Conservation (phyloP, 2,797 vertebrate species). For the Oceanodroma leucorhoa region DNA sequence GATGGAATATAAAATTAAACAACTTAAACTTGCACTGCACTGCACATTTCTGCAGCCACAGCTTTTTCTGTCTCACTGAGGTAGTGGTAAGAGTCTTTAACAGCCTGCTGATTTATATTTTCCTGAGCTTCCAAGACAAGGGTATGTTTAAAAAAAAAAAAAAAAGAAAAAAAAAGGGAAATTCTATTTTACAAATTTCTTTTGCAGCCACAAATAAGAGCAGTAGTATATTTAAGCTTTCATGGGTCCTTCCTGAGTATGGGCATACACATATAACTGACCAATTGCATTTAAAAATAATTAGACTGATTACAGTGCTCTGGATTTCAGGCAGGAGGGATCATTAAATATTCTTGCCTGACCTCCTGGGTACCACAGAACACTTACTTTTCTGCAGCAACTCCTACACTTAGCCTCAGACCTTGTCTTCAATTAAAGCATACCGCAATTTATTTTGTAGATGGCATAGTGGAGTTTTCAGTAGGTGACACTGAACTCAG, state of each 20-base stretch:
- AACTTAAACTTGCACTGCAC: conserved; percentile 45
- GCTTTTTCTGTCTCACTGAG: conserved; percentile 64
- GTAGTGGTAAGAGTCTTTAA: conserved; percentile 59
- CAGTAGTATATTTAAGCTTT: conserved; percentile 7
- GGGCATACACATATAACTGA: not conserved
- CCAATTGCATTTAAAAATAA: not conserved
- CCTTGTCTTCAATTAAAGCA: not conserved
- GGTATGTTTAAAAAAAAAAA: conserved; percentile 13
- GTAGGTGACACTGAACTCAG: not conserved
- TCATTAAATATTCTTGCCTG: not conserved
- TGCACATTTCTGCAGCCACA: conserved; percentile 61
- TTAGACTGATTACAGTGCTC: not conserved
- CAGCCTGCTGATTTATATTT: conserved; percentile 53
- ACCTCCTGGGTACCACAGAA: not conserved
- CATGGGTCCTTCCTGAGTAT: not conserved
- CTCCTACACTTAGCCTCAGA: not conserved
- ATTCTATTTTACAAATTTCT: conserved; percentile 24
- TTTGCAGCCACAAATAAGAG: conserved; percentile 43
- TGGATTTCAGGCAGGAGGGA: not conserved
- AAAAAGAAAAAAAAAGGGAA: not conserved
- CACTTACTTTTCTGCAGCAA: not conserved
- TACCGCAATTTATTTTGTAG: not conserved
- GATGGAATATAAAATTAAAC: conserved; percentile 44
- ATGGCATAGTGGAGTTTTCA: not conserved
- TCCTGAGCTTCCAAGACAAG: conserved; percentile 65